These are phyloP conservation scores for Ceratina japonica DNA, from an alignment of 1,140 invertebrate species.

Conservation along the genomic window DNA sequence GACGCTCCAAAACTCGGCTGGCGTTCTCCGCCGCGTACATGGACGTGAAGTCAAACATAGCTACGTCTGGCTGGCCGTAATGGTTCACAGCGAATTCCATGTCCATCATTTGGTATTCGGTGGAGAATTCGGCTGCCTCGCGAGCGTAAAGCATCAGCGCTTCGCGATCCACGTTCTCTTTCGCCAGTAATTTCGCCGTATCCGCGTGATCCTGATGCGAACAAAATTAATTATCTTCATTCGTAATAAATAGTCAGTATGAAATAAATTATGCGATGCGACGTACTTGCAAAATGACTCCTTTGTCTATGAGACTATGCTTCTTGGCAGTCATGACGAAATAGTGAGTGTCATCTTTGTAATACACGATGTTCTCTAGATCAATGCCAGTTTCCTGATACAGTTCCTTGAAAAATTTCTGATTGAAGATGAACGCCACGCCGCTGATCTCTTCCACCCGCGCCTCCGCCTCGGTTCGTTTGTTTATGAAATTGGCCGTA, in stretches of 20 bases:
- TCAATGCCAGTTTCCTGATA: conserved; percentile 95
- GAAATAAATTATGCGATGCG: background rate
- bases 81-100: conserved; percentile 98
- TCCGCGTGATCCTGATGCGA: conserved; percentile 90
- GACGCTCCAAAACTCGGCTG: conserved; percentile 88
- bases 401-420: conserved; percentile 98
- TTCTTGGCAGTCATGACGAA: conserved; percentile 99
- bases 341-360: conserved; percentile 99
- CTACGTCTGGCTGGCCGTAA: conserved; percentile 97
- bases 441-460: conserved; percentile 97
- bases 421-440: conserved; percentile 98
- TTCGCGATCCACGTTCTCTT: conserved; percentile 94
- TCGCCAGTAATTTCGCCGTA: conserved; percentile 90
- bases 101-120: conserved; percentile 92
- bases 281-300: conserved; percentile 89
- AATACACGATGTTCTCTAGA: conserved; percentile 99
- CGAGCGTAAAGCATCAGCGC: conserved; percentile 94
- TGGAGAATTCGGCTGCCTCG: conserved; percentile 98
- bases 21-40: conserved; percentile 99
- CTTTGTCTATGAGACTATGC: conserved; percentile 93
- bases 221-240: background rate
- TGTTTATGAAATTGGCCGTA: conserved; percentile 99
- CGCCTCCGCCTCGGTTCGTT: conserved; percentile 94
- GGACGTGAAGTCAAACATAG: conserved; percentile 99
- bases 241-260: background rate